Conservation (phyloP, 2,113 vertebrate genomes). For the Condylura cristata region DNA sequence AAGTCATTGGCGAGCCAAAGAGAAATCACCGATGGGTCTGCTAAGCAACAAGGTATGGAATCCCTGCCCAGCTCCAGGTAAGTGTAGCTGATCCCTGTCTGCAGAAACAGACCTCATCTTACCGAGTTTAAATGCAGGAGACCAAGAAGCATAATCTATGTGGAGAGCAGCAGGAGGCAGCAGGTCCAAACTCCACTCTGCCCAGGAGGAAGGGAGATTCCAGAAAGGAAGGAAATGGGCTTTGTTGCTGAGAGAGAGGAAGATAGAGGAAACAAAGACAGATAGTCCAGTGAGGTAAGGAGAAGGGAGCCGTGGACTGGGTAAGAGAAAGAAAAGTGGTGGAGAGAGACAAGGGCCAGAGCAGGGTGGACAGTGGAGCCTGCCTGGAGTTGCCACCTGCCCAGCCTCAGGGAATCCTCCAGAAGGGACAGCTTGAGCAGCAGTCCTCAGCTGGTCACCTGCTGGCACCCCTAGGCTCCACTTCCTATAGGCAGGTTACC, state of each 20-base stretch:
- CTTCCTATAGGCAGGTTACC: background rate
- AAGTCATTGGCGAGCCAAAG: background rate
- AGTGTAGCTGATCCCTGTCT: fast-evolving
- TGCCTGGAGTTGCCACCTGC: background rate
- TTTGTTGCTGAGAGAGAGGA: background rate
- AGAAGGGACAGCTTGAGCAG: background rate
- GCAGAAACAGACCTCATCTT: background rate
- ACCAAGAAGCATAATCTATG: background rate
- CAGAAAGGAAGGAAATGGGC: background rate
- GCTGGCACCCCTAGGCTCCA: background rate
- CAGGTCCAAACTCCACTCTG: background rate
- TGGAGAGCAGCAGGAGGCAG: background rate
- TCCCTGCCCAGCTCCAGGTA: background rate
- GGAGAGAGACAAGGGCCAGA: background rate
- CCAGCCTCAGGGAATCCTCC: background rate
- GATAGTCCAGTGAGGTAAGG: background rate
- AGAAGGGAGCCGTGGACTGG: background rate
- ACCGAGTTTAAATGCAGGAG: background rate
- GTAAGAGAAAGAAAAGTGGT: background rate
- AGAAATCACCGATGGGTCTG: background rate
- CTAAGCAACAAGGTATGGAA: background rate
- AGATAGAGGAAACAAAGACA: fast-evolving
- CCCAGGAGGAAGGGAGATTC: background rate
- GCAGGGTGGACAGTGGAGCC: background rate
- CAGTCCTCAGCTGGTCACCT: background rate